phyloP scores from a whole-genome alignment of 1,140 invertebrate genomes.

The Himalopsyche phryganea region DNA sequence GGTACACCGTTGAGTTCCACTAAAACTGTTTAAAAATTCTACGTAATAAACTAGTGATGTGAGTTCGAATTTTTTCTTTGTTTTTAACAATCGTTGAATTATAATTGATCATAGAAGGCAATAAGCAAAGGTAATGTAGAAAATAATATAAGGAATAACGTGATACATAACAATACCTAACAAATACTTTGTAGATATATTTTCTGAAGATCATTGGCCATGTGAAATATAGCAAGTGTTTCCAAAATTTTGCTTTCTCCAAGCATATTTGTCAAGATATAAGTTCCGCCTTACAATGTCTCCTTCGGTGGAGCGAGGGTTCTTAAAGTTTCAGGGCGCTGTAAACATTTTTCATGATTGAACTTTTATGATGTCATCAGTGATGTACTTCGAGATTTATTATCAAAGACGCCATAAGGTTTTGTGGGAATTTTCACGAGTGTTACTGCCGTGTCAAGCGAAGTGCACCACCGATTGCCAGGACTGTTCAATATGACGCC shows the following conservation, averaged over 20 bases:
- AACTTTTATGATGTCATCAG: slow-evolving; percentile 33
- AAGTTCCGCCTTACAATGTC: slow-evolving; percentile 6
- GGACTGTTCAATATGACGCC: not conserved
- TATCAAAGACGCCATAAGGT: slow-evolving; percentile 11
- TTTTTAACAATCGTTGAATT: too few species aligned
- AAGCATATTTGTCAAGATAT: slow-evolving; percentile 5
- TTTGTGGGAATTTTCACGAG: slow-evolving; percentile 2
- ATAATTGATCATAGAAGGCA: too few species aligned
- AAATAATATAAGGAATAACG: too few species aligned
- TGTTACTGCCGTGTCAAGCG: not conserved
- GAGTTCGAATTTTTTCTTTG: too few species aligned
- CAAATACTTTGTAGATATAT: too few species aligned
- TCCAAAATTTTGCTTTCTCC: slow-evolving; percentile 5
- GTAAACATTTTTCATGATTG: slow-evolving; percentile 34
- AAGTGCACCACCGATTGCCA: not conserved
- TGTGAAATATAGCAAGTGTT: too few species aligned
- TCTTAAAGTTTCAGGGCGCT: slow-evolving; percentile 25
- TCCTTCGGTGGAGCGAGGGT: not conserved
- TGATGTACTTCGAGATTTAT: slow-evolving; percentile 21
- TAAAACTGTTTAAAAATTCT: too few species aligned
- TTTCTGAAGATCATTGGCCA: too few species aligned
- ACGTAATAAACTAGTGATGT: too few species aligned
- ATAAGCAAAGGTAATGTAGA: too few species aligned
- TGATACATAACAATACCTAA: too few species aligned
- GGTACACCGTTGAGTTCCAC: too few species aligned